Conservation (phyloP, 2,113 vertebrate genomes). For the Pycnonotus jocosus region DNA sequence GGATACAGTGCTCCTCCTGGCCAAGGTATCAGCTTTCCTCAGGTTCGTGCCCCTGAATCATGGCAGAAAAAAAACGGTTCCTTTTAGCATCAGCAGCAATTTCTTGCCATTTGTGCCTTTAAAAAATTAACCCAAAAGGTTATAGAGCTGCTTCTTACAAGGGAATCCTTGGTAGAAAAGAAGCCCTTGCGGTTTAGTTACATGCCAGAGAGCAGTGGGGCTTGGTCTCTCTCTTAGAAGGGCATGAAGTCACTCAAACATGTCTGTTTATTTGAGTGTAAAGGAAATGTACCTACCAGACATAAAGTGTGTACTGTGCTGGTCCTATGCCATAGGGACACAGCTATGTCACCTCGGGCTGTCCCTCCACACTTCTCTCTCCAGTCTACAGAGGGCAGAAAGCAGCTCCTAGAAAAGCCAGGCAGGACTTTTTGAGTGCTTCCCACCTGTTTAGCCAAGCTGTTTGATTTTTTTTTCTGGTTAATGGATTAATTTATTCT, state of each 20-base stretch:
- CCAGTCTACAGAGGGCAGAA: neutral
- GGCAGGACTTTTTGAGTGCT: neutral
- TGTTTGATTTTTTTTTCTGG: neutral
- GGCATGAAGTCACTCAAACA: neutral
- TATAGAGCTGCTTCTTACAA: neutral
- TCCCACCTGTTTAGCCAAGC: neutral
- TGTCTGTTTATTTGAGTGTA: neutral
- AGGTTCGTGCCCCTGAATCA: neutral
- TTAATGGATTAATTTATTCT: neutral
- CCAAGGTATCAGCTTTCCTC: neutral
- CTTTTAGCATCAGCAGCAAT: neutral
- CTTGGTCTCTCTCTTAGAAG: neutral
- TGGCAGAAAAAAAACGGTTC: neutral
- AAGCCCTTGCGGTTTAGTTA: neutral
- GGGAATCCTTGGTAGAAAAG: neutral
- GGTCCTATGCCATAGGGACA: neutral
- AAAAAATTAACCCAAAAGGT: neutral
- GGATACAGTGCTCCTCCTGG: neutral
- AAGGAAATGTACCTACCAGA: neutral
- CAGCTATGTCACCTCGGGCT: neutral
- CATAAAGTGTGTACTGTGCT: neutral
- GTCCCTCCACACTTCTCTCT: neutral
- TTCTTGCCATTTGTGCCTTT: neutral
- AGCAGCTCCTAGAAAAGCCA: neutral
- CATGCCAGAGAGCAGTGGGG: fast-evolving